phyloP scores from a whole-genome alignment of 2,113 vertebrate species.

The Brienomyrus longianalis region DNA sequence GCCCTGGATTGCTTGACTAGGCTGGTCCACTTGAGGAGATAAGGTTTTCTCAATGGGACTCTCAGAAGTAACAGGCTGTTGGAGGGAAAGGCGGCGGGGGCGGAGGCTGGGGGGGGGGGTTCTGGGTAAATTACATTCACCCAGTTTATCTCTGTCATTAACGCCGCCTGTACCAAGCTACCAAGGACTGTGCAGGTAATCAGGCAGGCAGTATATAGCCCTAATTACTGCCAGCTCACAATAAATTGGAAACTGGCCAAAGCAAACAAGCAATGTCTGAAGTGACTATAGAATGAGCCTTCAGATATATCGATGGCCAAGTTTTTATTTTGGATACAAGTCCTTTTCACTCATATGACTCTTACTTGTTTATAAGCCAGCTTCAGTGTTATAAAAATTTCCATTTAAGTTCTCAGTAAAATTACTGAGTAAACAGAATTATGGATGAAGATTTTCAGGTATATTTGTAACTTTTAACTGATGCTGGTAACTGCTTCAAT shows the following conservation, averaged over 20 bases:
- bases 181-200: slow-evolving; percentile 70
- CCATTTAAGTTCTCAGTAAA: not conserved
- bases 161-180: slow-evolving; percentile 81
- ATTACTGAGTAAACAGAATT: not conserved
- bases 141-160: slow-evolving; percentile 69
- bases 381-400: not conserved
- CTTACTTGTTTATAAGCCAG: not conserved
- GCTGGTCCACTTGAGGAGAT: slow-evolving; percentile 47
- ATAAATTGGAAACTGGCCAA: slow-evolving; percentile 43
- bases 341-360: not conserved
- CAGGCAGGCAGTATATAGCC: slow-evolving; percentile 33
- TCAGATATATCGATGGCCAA: slow-evolving; percentile 3
- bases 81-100: slow-evolving; percentile 36
- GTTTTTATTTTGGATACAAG: not conserved
- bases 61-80: slow-evolving; percentile 35
- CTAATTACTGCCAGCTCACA: slow-evolving; percentile 55
- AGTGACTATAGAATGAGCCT: slow-evolving; percentile 34
- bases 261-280: slow-evolving; percentile 35
- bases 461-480: not conserved
- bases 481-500: not conserved
- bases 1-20: slow-evolving; percentile 48
- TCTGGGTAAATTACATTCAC: slow-evolving; percentile 60
- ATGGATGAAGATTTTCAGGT: not conserved
- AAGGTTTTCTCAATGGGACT: slow-evolving; percentile 77
- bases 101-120: slow-evolving; percentile 14